These are phyloP conservation scores for Trachemys scripta DNA, from an alignment of 2,113 vertebrate genomes.

Conservation along the genomic window DNA sequence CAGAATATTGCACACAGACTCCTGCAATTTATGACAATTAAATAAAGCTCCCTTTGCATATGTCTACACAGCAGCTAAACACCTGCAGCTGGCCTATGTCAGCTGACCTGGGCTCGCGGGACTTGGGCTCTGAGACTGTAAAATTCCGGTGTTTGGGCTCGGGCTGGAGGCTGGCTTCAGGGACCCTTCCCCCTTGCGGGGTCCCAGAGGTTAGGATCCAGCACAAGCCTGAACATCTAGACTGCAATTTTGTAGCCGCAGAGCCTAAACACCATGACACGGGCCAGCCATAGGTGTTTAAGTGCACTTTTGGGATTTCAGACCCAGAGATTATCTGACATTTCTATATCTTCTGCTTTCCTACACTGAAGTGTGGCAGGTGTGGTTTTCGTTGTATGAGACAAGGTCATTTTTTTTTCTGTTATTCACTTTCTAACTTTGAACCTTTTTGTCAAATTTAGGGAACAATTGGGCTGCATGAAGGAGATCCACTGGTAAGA, in stretches of 20 bases:
- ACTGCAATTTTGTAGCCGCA: too few relatives aligned
- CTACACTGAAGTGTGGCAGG: background rate
- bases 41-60: background rate
- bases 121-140: too few relatives aligned
- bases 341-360: background rate
- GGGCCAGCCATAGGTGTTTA: background rate
- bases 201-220: too few relatives aligned
- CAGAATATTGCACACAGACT: background rate
- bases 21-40: background rate
- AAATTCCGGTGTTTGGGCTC: background rate
- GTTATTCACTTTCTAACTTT: constrained; percentile 41
- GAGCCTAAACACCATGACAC: background rate
- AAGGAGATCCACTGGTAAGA: constrained; percentile 85
- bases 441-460: constrained; percentile 70
- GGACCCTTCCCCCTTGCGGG: background rate
- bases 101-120: background rate
- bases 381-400: background rate
- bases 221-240: too few relatives aligned
- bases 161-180: background rate
- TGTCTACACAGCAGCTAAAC: background rate
- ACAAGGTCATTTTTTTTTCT: background rate
- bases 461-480: constrained; percentile 83
- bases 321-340: background rate
- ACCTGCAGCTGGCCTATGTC: background rate
- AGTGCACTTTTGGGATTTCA: background rate